Base-by-base conservation (phyloP, 2,888 invertebrate species). In the Platyscelio sp. region DNA sequence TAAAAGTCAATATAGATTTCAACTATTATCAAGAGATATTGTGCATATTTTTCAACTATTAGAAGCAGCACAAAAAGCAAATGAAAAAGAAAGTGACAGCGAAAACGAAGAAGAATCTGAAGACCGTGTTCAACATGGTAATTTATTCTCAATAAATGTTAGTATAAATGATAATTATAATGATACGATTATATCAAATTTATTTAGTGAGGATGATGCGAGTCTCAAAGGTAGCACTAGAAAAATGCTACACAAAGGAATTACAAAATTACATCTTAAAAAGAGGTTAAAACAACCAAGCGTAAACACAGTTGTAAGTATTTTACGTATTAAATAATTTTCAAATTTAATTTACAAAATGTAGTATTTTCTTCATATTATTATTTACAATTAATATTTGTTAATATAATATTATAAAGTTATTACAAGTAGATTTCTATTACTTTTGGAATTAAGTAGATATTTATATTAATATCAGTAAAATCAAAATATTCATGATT, bases 1-100 rank as follows among this genome's bases (percentile, higher is more conserved):
- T 27, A 74, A 77, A 61, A 22, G 71, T 11, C 33, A 60, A 54
- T 81, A 78, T 22, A 13, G 75, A 29, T n/a, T 72, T 18, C 49
- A 18, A 2, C 22, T 54, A 1, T 3, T 60, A 9, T 13, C 61
- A 9, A 24, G 63, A 40, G 85, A 85, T 22, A 27, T 84, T 15
- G 11, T 71, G 0, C 18, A 3, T 0, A 15, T 84, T 7, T 20
- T 71, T 26, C 13, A 63, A 22, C 24, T 79, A 11, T 54, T 84
- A 11, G 60, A 67, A 51, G 6, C 40, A 13, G 63, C 60, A 4
- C 58, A 65, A 43, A 38, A 26, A 38, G 29, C n/a, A n/a, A n/a
- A 49, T 65, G 54, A 33, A 6, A 51, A 72, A n/a, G 49, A 61
- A 33, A 24, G n/a, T 26, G 46, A 65, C 6, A 49, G n/a, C 13